phyloP scores from a whole-genome alignment of 2,113 vertebrate genomes.

The Murina feae region DNA sequence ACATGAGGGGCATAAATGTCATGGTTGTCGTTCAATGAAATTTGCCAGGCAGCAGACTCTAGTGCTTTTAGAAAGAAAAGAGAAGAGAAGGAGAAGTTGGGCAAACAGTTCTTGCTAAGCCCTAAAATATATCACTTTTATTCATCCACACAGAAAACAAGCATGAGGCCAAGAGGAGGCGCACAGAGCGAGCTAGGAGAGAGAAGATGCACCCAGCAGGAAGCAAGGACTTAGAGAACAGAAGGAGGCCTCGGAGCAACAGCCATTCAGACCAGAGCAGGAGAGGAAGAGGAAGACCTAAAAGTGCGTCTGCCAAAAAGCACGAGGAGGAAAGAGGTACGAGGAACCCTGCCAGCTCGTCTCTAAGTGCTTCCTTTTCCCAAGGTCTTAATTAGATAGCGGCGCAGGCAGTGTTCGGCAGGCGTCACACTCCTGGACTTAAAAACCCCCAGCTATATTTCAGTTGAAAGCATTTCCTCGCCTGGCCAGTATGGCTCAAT shows the following conservation, averaged over 20 bases:
- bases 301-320: conserved; percentile 92
- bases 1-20: not conserved
- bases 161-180: conserved; percentile 92
- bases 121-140: conserved; percentile 64
- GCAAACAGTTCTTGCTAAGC: conserved; percentile 44
- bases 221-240: conserved; percentile 92
- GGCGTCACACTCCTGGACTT: not conserved
- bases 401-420: conserved; percentile 16
- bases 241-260: conserved; percentile 90
- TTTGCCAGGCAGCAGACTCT: conserved; percentile 31
- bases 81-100: conserved; percentile 18
- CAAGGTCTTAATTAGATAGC: not conserved
- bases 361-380: not conserved
- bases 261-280: conserved; percentile 95
- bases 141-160: conserved; percentile 87
- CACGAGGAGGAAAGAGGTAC: conserved; percentile 97
- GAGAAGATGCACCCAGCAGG: conserved; percentile 91
- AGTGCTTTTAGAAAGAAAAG: conserved; percentile 32
- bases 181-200: conserved; percentile 93
- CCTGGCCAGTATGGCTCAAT: too few species aligned
- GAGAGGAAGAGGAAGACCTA: conserved; percentile 93
- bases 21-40: not conserved
- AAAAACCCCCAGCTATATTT: not conserved
- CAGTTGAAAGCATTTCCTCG: conserved; percentile 35
- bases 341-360: conserved; percentile 26